phyloP scores from a whole-genome alignment of 2,797 vertebrate genomes.

The Notolepis coatsorum region DNA sequence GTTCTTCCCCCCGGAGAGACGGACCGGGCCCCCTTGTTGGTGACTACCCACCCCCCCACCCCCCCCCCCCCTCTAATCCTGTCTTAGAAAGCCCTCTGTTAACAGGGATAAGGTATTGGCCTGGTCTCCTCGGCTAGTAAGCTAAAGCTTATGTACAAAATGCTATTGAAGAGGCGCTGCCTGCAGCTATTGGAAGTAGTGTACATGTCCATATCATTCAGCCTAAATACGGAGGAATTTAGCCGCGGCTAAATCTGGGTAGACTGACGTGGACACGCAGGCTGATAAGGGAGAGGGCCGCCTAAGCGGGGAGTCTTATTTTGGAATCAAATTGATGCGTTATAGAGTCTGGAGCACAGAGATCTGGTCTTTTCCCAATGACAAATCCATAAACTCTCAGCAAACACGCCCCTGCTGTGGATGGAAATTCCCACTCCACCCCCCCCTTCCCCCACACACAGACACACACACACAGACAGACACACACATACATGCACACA shows the following conservation, averaged over 20 bases:
- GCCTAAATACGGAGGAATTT: constrained; percentile 84
- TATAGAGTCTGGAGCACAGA: constrained; percentile 76
- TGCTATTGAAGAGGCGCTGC: constrained; percentile 86
- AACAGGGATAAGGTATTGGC: constrained; percentile 93
- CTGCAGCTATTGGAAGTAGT: constrained; percentile 85
- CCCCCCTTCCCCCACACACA: constrained; percentile 37
- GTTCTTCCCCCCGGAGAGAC: constrained; percentile 89
- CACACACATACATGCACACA: constrained; percentile 1
- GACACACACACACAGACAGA: background rate
- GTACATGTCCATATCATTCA: constrained; percentile 83
- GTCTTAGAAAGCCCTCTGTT: constrained; percentile 98
- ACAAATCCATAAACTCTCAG: constrained; percentile 78
- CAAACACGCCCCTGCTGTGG: constrained; percentile 67
- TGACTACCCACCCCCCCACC: constrained; percentile 88
- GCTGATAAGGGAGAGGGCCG: constrained; percentile 77
- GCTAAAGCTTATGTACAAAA: constrained; percentile 88
- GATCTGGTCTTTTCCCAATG: constrained; percentile 75
- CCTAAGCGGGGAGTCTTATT: constrained; percentile 72
- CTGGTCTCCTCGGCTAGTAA: constrained; percentile 85
- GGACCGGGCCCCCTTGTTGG: constrained; percentile 91
- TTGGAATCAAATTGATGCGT: constrained; percentile 80
- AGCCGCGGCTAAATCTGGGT: constrained; percentile 82
- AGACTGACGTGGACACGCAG: constrained; percentile 80
- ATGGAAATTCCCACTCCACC: constrained; percentile 59
- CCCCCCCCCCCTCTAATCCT: constrained; percentile 89